These are phyloP conservation scores for Epistrophe grossulariae DNA, from an alignment of 2,888 invertebrate species.

Conservation along the genomic window DNA sequence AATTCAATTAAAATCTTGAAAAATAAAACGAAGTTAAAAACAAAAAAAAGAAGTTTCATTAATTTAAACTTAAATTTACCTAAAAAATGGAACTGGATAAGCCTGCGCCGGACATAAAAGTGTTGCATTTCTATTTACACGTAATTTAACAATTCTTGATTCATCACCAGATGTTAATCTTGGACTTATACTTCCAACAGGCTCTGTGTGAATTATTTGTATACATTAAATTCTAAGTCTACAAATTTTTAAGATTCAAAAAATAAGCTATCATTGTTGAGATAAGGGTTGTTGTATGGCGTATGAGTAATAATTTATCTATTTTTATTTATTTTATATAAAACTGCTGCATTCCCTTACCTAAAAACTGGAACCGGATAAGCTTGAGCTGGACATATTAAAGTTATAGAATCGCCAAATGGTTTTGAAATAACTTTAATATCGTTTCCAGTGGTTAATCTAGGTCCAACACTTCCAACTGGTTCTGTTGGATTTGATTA, in stretches of 20 bases:
- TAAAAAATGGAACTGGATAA: conserved; percentile 85
- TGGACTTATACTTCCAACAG: conserved; percentile 86
- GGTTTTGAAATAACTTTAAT: conserved; percentile 81
- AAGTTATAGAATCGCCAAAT: conserved; percentile 84
- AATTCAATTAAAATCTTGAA: neutral
- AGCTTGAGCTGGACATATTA: conserved; percentile 89
- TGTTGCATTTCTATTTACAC: conserved; percentile 85
- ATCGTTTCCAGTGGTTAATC: conserved; percentile 84
- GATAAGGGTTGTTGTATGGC: conserved; percentile 60
- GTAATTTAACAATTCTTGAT: conserved; percentile 77
- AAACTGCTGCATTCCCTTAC: conserved; percentile 85
- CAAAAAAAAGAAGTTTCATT: no score
- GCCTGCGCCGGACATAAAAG: conserved; percentile 88
- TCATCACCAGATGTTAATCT: conserved; percentile 84
- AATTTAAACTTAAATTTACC: conserved; percentile 80
- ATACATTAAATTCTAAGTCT: neutral
- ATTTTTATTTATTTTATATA: neutral
- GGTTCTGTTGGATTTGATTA: conserved; percentile 85
- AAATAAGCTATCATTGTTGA: conserved; percentile 46
- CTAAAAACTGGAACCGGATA: conserved; percentile 89
- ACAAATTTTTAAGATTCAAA: neutral
- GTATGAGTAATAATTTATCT: no score
- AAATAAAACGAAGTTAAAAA: no score
- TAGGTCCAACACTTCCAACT: conserved; percentile 88
- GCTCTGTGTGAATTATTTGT: conserved; percentile 79